phyloP scores from a whole-genome alignment of 2,113 vertebrate genomes.

The Strix aluco region DNA sequence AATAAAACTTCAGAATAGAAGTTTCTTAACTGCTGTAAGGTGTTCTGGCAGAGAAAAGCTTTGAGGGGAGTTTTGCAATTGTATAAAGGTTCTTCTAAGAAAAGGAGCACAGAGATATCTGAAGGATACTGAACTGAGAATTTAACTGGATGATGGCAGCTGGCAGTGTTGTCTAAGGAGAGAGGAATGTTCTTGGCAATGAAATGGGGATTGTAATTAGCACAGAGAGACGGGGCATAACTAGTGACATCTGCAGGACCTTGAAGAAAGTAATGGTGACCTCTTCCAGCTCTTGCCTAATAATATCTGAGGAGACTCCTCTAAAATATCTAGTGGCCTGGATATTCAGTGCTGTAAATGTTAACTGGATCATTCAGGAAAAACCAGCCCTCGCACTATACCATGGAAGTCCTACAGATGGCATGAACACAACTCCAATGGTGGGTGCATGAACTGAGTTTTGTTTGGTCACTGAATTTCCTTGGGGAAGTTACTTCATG shows the following conservation, averaged over 20 bases:
- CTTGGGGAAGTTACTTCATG: neutral
- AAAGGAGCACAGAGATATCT: neutral
- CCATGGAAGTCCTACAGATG: neutral
- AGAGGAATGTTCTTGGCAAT: neutral
- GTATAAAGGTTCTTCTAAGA: neutral
- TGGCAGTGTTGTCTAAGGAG: neutral
- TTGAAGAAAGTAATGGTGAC: neutral
- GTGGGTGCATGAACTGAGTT: accelerated
- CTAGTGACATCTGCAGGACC: neutral
- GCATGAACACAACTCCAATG: accelerated
- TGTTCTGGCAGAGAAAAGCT: neutral
- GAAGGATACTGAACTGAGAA: neutral
- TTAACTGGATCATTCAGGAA: neutral
- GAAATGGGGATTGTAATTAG: neutral
- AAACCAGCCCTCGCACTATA: neutral
- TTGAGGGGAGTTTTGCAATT: neutral
- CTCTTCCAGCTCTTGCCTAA: neutral
- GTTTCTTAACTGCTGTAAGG: neutral
- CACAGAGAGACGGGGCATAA: neutral
- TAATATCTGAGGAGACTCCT: neutral
- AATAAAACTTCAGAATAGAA: neutral
- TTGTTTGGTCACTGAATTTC: neutral
- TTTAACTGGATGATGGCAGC: neutral
- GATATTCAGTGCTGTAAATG: neutral
- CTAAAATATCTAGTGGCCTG: neutral